These are phyloP conservation scores for Echinarachnius parma DNA, from an alignment of 53 echinoderm and acorn worm species.

Conservation along the genomic window DNA sequence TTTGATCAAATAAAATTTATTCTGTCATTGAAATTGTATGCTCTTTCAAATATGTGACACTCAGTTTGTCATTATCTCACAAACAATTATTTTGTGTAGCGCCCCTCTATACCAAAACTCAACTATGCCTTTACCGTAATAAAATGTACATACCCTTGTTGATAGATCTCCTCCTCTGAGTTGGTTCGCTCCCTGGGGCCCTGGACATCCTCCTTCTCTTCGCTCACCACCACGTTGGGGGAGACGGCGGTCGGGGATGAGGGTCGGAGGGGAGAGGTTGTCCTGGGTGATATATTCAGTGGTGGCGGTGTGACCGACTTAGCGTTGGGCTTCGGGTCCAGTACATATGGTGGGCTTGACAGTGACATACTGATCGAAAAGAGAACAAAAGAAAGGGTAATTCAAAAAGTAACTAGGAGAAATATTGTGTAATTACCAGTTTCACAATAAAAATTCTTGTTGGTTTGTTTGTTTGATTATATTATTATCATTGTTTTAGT, in stretches of 20 bases:
- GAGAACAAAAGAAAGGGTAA: not conserved
- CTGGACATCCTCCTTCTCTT: constrained; percentile 9
- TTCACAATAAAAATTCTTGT: no score
- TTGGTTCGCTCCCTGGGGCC: constrained; percentile 7
- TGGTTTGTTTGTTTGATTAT: no score
- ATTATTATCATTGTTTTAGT: no score
- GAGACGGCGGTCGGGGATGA: not conserved
- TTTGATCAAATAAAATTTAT: no score
- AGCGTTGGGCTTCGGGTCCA: not conserved
- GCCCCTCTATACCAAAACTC: no score
- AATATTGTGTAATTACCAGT: no score
- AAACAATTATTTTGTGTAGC: no score
- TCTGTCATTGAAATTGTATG: no score
- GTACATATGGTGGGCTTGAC: not conserved
- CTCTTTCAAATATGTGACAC: no score
- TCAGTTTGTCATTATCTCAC: no score
- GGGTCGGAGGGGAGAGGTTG: not conserved
- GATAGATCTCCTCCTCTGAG: constrained; percentile 60
- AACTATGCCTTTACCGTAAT: no score
- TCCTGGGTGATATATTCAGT: not conserved
- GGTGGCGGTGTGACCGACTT: not conserved
- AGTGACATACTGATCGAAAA: constrained; percentile 12
- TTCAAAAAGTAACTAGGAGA: no score
- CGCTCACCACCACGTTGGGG: not conserved
- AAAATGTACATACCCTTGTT: constrained; percentile 66